These are phyloP conservation scores for Hoplostethus mediterraneus DNA, from an alignment of 2,797 vertebrate species.

Conservation along the genomic window DNA sequence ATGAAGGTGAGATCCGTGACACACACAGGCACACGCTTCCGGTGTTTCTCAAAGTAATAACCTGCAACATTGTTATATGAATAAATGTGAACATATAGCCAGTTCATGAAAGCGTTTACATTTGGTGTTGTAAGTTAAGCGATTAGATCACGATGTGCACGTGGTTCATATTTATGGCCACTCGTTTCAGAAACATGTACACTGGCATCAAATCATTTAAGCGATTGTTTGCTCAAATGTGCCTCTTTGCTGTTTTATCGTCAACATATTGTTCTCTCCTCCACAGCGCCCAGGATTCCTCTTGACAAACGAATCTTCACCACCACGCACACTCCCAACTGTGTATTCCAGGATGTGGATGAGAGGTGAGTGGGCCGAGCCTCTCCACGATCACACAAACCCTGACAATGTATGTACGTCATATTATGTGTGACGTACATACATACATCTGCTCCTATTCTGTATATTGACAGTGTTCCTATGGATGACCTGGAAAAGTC, in stretches of 20 bases:
- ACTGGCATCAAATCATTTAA: background rate
- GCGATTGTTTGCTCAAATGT: background rate
- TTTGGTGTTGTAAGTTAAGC: no score
- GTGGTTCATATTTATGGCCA: no score
- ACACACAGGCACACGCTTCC: background rate
- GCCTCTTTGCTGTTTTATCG: background rate
- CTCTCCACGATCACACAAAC: background rate
- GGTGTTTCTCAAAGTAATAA: no score
- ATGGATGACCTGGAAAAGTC: no score
- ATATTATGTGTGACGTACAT: no score
- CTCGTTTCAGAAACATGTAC: background rate
- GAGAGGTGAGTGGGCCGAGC: slow-evolving; percentile 86
- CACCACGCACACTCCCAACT: slow-evolving; percentile 95
- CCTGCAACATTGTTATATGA: no score
- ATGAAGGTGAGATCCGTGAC: slow-evolving; percentile 88
- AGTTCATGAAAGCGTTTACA: no score
- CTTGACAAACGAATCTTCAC: slow-evolving; percentile 97
- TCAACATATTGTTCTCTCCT: slow-evolving; percentile 11
- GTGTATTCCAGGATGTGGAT: slow-evolving; percentile 97
- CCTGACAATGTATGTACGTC: no score
- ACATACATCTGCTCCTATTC: no score
- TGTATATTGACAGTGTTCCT: no score
- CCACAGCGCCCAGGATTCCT: slow-evolving; percentile 93
- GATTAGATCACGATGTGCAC: no score
- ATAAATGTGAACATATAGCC: no score